Evolutionary conservation across 1,140 invertebrate genomes (phyloP).

Genomic region (Heliconius eleuchia): DNA sequence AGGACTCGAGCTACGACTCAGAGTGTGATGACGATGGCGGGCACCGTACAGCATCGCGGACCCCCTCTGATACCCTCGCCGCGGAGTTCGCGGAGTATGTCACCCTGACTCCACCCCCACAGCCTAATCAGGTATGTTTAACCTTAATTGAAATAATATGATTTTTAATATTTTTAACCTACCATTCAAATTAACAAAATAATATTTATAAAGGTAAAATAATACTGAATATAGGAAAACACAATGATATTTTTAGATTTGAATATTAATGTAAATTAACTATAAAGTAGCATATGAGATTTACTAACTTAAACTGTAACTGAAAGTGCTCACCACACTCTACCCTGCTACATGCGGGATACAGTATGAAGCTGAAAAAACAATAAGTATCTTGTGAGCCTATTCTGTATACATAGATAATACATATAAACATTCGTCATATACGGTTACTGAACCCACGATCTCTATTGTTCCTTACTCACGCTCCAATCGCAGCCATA

Average conservation of each 20-base stretch:
- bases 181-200: no score
- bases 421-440: background rate
- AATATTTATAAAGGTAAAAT: no score
- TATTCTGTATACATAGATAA: no score
- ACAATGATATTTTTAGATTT: no score
- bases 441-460: background rate
- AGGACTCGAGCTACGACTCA: slow-evolving; percentile 94
- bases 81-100: slow-evolving; percentile 93
- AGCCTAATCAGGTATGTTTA: slow-evolving; percentile 60
- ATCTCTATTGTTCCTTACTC: background rate
- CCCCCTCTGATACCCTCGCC: slow-evolving; percentile 90
- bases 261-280: no score
- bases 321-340: no score
- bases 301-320: no score
- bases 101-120: slow-evolving; percentile 75
- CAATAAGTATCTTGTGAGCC: no score
- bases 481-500: background rate
- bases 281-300: no score
- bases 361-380: no score
- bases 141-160: background rate
- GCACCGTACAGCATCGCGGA: slow-evolving; percentile 90
- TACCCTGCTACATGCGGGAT: no score
- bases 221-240: no score
- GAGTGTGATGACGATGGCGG: slow-evolving; percentile 88
- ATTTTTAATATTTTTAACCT: background rate